Conservation (phyloP, 2,888 invertebrate genomes). For the Dryobotodes eremita region DNA sequence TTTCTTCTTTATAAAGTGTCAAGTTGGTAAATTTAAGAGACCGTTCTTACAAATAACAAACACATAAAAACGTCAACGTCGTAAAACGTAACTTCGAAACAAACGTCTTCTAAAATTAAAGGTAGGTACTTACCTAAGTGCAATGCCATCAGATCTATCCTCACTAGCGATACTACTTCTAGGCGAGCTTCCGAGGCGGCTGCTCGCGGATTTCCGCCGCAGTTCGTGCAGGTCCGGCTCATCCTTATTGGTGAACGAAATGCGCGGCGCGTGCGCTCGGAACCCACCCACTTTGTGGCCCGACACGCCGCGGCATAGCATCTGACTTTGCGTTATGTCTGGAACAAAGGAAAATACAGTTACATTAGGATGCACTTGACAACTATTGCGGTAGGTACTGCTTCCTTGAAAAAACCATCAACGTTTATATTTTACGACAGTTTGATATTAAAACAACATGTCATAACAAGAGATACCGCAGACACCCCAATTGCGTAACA, state of each 20-base stretch:
- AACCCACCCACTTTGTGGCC: conserved; percentile 86
- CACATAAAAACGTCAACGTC: neutral
- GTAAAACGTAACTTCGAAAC: neutral
- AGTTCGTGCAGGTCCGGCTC: conserved; percentile 81
- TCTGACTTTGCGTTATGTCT: conserved; percentile 86
- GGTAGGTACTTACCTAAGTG: conserved; percentile 89
- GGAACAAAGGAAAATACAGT: conserved; percentile 66
- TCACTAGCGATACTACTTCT: conserved; percentile 87
- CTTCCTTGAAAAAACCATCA: too few species aligned
- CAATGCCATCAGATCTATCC: conserved; percentile 89
- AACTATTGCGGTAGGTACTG: neutral
- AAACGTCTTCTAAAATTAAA: neutral
- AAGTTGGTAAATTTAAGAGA: neutral
- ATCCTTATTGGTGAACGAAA: conserved; percentile 87
- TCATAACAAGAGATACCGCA: neutral
- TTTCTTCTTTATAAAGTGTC: neutral
- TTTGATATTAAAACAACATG: neutral
- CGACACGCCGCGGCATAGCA: conserved; percentile 86
- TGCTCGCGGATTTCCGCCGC: conserved; percentile 87
- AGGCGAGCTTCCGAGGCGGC: conserved; percentile 86
- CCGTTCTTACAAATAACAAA: neutral
- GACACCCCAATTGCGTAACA: neutral
- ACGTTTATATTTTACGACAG: neutral
- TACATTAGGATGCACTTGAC: neutral
- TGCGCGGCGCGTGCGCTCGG: conserved; percentile 85